Base-by-base conservation (phyloP, 2,113 vertebrate genomes). In the Camelus bactrianus region DNA sequence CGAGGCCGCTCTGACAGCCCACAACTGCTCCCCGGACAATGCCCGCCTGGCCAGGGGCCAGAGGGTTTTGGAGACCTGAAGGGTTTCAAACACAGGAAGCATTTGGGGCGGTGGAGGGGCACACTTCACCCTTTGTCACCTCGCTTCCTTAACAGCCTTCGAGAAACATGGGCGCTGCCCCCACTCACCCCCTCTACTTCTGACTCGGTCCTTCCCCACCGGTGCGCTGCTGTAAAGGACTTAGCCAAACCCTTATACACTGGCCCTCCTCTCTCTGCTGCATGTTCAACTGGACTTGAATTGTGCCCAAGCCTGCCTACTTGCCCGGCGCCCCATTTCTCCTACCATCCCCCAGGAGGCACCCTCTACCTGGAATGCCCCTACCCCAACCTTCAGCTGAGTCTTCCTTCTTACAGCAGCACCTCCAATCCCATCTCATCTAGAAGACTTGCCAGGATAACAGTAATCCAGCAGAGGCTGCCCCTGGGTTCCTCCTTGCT, bases 51-150 rank as follows among this genome's bases (percentile, higher is more conserved):
- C 89, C n/a, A 0, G 9, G 70, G 76, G 93, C 97, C 97, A 95
- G 92, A 92, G 76, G 35, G 93, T 94, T 98, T 65, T 22, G 12
- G 93, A 89, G 70, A 97, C 94, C 93, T 89, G 58, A 89, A 97
- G 50, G 96, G 64, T 98, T 97, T 98, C 93, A 97, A 97, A 98
- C 81, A 93, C 87, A 91, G 96, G 86, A 98, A 98, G 81, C 91
- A 35, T 95, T 95, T 90, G 76, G 89, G 95, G 60, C 6, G 15
- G 82, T 77, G 85, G 86, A 92, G 48, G 93, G 97, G 64, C 67
- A 85, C 85, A 67, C 42, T 98, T 97, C 97, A 98, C 97, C 92
- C 90, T 97, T 98, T 96, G 86, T 96, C 92, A 79, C 70, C 92
- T 90, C 26, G 28, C 73, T 95, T 96, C 80, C 93, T 96, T 81